Evolutionary conservation across 2,888 invertebrate genomes (phyloP).

Genomic region (Hypercompe scribonia): DNA sequence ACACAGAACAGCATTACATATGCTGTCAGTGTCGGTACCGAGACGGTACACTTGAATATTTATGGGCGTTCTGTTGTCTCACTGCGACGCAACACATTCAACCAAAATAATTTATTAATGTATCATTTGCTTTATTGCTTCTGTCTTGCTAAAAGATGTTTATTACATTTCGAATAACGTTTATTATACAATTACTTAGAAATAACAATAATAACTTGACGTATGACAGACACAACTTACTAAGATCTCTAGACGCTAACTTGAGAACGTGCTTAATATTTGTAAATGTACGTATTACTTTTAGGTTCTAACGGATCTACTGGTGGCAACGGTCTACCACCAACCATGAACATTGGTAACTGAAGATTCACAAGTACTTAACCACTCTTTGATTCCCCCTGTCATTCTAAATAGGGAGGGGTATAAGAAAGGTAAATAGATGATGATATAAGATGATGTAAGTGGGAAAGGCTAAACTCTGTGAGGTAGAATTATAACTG

Average conservation of each 20-base stretch:
- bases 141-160: background rate
- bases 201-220: background rate
- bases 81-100: slow-evolving; percentile 8
- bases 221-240: background rate
- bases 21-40: slow-evolving; percentile 21
- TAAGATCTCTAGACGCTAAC: background rate
- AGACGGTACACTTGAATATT: slow-evolving; percentile 22
- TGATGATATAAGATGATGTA: too few species aligned
- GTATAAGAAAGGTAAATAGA: too few species aligned
- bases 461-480: too few species aligned
- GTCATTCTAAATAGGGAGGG: too few species aligned
- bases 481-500: too few species aligned
- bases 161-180: background rate
- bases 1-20: slow-evolving; percentile 21
- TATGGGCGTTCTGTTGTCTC: slow-evolving; percentile 16
- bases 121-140: slow-evolving; percentile 13
- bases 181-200: background rate
- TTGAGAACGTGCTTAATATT: background rate
- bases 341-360: too few species aligned
- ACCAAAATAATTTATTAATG: slow-evolving; percentile 21
- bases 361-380: too few species aligned
- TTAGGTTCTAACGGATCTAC: too few species aligned
- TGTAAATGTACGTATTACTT: too few species aligned
- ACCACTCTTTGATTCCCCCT: too few species aligned
- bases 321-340: too few species aligned